These are phyloP conservation scores for Drosophila quinaria DNA, from an alignment of 2,888 invertebrate genomes.

Conservation along the genomic window DNA sequence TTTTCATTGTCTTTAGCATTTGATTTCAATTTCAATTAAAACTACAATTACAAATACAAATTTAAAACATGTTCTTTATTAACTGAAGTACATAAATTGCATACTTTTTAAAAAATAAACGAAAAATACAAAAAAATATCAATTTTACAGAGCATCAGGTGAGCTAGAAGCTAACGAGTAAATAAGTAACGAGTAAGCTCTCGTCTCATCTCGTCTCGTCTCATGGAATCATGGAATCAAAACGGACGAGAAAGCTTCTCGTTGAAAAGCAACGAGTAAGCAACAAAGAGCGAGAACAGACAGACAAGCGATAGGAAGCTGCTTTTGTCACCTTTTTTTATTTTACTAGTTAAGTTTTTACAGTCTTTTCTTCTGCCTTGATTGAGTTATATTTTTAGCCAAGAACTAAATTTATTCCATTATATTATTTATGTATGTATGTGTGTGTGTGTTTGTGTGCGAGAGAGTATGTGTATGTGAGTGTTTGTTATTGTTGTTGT, in stretches of 20 bases:
- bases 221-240: neutral
- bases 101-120: constrained; percentile 13
- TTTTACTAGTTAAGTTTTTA: neutral
- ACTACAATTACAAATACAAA: constrained; percentile 28
- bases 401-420: neutral
- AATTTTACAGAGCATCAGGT: constrained; percentile 46
- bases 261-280: constrained; percentile 14
- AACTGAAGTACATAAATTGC: constrained; percentile 31
- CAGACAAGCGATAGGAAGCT: neutral
- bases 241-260: neutral
- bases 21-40: constrained; percentile 29
- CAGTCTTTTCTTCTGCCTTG: constrained; percentile 4
- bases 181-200: constrained; percentile 16
- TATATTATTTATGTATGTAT: neutral
- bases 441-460: constrained; percentile 11
- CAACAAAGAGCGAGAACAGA: neutral
- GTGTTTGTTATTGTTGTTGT: constrained; percentile 12
- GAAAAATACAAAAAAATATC: constrained; percentile 2
- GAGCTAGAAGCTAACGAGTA: constrained; percentile 33
- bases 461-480: constrained; percentile 14
- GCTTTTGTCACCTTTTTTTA: neutral
- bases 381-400: constrained; percentile 1
- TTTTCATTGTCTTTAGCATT: constrained; percentile 52
- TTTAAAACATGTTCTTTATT: constrained; percentile 22
- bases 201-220: neutral